phyloP scores from a whole-genome alignment of 2,797 vertebrate species.

The Anguilla obscura region DNA sequence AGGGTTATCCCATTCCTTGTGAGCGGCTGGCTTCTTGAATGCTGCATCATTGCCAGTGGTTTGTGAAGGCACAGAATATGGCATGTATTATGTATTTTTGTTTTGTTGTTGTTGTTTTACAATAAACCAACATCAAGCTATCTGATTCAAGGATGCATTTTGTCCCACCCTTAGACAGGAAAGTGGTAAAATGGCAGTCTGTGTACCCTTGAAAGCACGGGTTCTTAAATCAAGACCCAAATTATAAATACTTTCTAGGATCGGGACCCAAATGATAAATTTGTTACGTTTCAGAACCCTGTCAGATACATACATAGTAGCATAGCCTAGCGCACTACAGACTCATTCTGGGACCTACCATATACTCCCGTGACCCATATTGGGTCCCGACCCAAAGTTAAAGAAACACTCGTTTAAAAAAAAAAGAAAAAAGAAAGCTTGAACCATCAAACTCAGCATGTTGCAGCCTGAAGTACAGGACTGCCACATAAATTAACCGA shows the following conservation, averaged over 20 bases:
- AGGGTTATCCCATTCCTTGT: neutral
- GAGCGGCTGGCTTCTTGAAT: neutral
- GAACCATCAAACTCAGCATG: neutral
- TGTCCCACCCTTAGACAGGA: neutral
- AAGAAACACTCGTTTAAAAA: neutral
- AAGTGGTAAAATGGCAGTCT: neutral
- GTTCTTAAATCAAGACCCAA: too few relatives aligned
- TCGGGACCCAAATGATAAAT: too few relatives aligned
- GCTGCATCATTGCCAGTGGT: neutral
- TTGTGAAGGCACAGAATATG: neutral
- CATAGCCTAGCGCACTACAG: too few relatives aligned
- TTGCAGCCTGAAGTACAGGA: neutral
- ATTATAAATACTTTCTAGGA: too few relatives aligned
- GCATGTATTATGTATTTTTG: neutral
- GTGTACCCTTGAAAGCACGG: neutral
- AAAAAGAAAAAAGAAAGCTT: neutral
- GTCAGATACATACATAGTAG: too few relatives aligned
- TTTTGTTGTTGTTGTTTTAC: neutral
- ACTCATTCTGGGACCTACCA: too few relatives aligned
- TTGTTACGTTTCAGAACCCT: too few relatives aligned
- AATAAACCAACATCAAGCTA: neutral
- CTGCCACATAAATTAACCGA: neutral
- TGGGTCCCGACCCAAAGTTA: too few relatives aligned
- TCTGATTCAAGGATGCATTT: neutral
- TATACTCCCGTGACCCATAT: too few relatives aligned